A percentile compares a stretch with the other conserved stretches of the same genome.
Evolutionary conservation across 2,797 vertebrate genomes (phyloP).

Genomic region (Trachurus trachurus): DNA sequence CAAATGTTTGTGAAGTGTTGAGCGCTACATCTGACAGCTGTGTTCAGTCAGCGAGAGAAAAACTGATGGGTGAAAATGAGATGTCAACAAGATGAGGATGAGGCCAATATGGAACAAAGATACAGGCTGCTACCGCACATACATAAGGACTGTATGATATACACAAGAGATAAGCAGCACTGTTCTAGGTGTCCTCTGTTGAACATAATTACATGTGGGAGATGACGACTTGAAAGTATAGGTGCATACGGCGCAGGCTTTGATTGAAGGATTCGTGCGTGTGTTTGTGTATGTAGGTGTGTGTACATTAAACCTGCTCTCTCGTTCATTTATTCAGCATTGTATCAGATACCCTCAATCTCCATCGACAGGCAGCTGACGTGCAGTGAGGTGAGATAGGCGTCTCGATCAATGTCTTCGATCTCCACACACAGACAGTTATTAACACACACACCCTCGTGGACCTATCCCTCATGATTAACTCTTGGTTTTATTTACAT

Average conservation of each 20-base stretch:
- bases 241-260: not conserved
- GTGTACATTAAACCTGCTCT: constrained; percentile 23
- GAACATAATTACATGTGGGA: constrained; percentile 28
- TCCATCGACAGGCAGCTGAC: constrained; percentile 76
- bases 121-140: constrained; percentile 10
- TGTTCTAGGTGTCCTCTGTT: not conserved
- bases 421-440: constrained; percentile 67
- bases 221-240: constrained; percentile 9
- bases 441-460: constrained; percentile 46
- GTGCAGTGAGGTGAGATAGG: constrained; percentile 69
- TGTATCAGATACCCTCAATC: constrained; percentile 75
- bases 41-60: constrained; percentile 58
- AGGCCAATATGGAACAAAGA: constrained; percentile 44
- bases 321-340: constrained; percentile 57
- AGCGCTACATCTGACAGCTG: constrained; percentile 64
- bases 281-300: not conserved
- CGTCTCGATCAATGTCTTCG: constrained; percentile 77
- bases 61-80: constrained; percentile 76
- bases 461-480: constrained; percentile 63
- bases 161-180: constrained; percentile 23
- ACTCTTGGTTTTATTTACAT: constrained; percentile 40
- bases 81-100: constrained; percentile 69
- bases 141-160: not conserved
- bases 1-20: constrained; percentile 56
- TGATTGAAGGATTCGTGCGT: constrained; percentile 7